These are phyloP conservation scores for Euschistus heros DNA, from an alignment of 1,140 invertebrate genomes.

Conservation along the genomic window DNA sequence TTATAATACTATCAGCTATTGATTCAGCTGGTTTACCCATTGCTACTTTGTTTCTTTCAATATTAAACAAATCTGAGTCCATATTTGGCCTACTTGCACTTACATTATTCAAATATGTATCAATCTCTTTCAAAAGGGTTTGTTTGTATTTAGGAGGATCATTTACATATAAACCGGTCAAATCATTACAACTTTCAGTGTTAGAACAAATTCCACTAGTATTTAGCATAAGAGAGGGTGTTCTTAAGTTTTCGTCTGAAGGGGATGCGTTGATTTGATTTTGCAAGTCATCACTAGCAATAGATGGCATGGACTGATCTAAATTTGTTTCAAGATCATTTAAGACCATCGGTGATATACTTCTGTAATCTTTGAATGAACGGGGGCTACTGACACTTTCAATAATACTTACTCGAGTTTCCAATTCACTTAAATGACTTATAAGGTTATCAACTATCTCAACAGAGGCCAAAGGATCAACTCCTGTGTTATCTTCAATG, in stretches of 20 bases:
- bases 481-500: conserved; percentile 35
- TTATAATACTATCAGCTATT: background rate
- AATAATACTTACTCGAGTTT: conserved; percentile 27
- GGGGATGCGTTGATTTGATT: background rate
- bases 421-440: conserved; percentile 28
- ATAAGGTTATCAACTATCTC: conserved; percentile 27
- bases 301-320: background rate
- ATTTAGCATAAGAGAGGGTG: background rate
- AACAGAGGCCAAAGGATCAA: conserved; percentile 12
- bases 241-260: background rate
- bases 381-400: conserved; percentile 27
- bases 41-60: background rate
- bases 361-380: background rate
- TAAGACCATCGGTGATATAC: background rate
- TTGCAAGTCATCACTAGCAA: background rate
- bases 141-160: conserved; percentile 7
- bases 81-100: background rate
- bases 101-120: conserved; percentile 15
- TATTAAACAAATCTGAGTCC: background rate
- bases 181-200: background rate
- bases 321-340: background rate
- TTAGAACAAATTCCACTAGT: background rate
- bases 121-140: conserved; percentile 15
- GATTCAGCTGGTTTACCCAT: conserved; percentile 12
- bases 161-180: background rate